Evolutionary conservation across 2,888 invertebrate species (phyloP), one percentile per base, ranked within the genome.

Genomic region (Junonia oenone): DNA sequence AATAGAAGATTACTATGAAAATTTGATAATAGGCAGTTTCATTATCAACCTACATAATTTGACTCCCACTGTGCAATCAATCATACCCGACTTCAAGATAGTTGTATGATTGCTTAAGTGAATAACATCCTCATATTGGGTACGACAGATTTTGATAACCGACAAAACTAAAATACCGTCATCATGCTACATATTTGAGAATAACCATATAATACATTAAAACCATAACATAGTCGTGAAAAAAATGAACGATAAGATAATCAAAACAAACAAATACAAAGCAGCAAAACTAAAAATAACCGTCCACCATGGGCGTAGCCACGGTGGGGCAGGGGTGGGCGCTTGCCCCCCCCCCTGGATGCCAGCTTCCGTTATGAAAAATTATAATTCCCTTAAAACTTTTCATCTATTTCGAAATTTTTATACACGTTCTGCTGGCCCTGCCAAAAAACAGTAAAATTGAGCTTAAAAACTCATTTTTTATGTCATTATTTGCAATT

Each of bases 1-100:
- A 94, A 94, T 57, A 61, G 70, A 63, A 46, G 29, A 55, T 29
- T 38, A 47, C 14, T 8, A 13, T 55, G 35, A 19, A 46, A 38
- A 46, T 46, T 19, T 29, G 14, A 15, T 31, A 33, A 40, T 37
- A 11, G 40, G 2, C 4, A 52, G n/a, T 45, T 33, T 11, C 9
- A 29, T 11, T 2, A 35, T 45, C 45, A 37, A 46, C 52, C 45
- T 52, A 35, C 35, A 37, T 37, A 1, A 15, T 27, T 27, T 37
- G 27, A 14, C 45, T 46, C 35, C 45, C 35, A 46, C 45, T 14
- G 17, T 26, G 26, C n/a, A 43, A 51, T 45, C 45, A 45, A 45
- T 51, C 45, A 37, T 45, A 37, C 9, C 17, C 46, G 52, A 45
- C 52, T 35, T 26, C 31, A 33, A 31, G 52, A 52, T 52, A 35